Conservation (phyloP, 2,113 vertebrate genomes). For the Cygnus buccinator region DNA sequence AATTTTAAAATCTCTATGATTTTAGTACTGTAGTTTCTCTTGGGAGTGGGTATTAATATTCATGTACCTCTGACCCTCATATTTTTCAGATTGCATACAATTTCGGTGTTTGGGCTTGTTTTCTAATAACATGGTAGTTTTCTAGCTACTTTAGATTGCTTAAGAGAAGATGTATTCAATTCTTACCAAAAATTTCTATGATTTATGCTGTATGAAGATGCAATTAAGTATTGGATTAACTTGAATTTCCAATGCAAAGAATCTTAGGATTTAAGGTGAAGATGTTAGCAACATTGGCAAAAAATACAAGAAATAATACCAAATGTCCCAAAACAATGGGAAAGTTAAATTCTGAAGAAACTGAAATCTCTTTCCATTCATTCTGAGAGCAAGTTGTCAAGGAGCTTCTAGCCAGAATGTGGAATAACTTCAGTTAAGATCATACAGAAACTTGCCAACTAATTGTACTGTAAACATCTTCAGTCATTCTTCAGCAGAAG, state of each 20-base stretch:
- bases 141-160: background rate
- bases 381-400: background rate
- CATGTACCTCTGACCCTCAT: background rate
- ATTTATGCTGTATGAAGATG: background rate
- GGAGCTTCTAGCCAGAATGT: background rate
- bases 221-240: background rate
- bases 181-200: background rate
- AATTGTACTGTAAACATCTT: background rate
- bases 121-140: background rate
- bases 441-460: background rate
- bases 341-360: background rate
- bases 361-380: accelerated
- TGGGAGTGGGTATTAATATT: background rate
- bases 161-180: background rate
- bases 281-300: background rate
- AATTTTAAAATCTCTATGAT: background rate
- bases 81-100: background rate
- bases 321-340: background rate
- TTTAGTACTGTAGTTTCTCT: background rate
- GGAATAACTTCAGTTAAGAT: background rate
- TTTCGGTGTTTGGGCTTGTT: background rate
- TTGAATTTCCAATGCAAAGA: background rate
- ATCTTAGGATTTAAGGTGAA: background rate
- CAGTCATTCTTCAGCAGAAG: background rate
- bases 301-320: background rate